Evolutionary conservation across 2,797 vertebrate genomes (phyloP).

Genomic region (Sphaeramia orbicularis): DNA sequence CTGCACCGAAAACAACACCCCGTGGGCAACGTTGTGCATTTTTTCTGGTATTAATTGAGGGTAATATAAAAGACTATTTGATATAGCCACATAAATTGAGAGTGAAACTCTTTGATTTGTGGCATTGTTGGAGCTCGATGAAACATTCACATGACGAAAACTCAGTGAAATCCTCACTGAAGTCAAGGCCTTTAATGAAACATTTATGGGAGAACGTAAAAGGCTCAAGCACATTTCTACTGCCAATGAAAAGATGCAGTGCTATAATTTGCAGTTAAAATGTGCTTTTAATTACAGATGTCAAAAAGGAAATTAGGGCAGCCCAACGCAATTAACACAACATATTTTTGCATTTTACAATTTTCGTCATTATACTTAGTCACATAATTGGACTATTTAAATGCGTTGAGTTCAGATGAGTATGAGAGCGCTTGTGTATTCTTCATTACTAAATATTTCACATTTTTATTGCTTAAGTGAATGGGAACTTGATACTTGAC

Average conservation of each 20-base stretch:
- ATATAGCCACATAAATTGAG: slow-evolving; percentile 29
- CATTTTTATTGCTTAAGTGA: slow-evolving; percentile 6
- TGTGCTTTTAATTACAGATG: slow-evolving; percentile 60
- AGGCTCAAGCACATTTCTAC: slow-evolving; percentile 37
- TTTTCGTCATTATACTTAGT: slow-evolving; percentile 27
- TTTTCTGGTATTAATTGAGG: slow-evolving; percentile 38
- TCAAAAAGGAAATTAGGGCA: slow-evolving; percentile 55
- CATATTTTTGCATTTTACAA: slow-evolving; percentile 29
- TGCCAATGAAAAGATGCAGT: slow-evolving; percentile 43
- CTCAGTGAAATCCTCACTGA: slow-evolving; percentile 63
- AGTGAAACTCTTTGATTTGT: slow-evolving; percentile 54
- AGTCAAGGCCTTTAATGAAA: slow-evolving; percentile 66
- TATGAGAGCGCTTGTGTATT: background rate
- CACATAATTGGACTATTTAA: slow-evolving; percentile 42
- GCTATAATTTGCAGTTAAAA: slow-evolving; percentile 44
- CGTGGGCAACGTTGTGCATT: background rate
- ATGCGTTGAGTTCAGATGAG: slow-evolving; percentile 10
- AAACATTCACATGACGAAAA: slow-evolving; percentile 69
- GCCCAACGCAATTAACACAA: slow-evolving; percentile 39
- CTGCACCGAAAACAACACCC: background rate
- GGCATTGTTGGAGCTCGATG: slow-evolving; percentile 55
- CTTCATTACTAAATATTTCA: background rate
- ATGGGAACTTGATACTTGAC: background rate
- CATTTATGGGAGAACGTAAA: slow-evolving; percentile 58
- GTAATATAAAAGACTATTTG: slow-evolving; percentile 48